Conservation (phyloP, 2,888 invertebrate genomes). For the Monopis laevigella region DNA sequence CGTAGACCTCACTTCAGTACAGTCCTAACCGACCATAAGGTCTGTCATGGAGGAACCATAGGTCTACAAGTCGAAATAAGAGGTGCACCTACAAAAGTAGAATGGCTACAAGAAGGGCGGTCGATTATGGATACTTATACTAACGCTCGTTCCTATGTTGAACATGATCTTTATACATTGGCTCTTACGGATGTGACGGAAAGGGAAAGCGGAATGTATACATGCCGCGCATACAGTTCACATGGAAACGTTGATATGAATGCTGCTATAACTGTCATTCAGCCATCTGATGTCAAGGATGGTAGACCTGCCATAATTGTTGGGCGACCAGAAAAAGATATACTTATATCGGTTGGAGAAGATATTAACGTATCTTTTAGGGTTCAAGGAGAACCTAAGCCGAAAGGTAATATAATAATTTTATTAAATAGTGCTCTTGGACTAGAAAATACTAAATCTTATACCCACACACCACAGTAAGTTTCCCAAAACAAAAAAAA, state of each 20-base stretch:
- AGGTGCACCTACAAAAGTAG: slow-evolving; percentile 76
- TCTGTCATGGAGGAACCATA: slow-evolving; percentile 80
- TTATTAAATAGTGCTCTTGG: too few relatives aligned
- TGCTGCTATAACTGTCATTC: slow-evolving; percentile 76
- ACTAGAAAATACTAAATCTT: too few relatives aligned
- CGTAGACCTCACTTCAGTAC: slow-evolving; percentile 75
- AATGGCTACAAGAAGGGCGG: slow-evolving; percentile 77
- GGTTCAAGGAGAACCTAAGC: slow-evolving; percentile 84
- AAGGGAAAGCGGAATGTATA: slow-evolving; percentile 79
- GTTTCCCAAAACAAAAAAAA: too few relatives aligned
- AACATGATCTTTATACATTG: slow-evolving; percentile 77
- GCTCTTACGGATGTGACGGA: slow-evolving; percentile 77
- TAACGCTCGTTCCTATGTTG: slow-evolving; percentile 73
- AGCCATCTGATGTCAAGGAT: slow-evolving; percentile 65
- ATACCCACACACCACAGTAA: too few relatives aligned
- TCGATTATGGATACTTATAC: slow-evolving; percentile 65
- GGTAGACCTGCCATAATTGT: slow-evolving; percentile 83
- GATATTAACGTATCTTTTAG: slow-evolving; percentile 86
- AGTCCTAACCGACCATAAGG: slow-evolving; percentile 75
- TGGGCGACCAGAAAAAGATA: slow-evolving; percentile 79
- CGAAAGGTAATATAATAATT: slow-evolving; percentile 86
- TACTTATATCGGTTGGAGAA: slow-evolving; percentile 80
- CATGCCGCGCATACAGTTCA: slow-evolving; percentile 77
- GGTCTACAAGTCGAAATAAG: slow-evolving; percentile 84
- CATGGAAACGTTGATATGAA: slow-evolving; percentile 79